A percentile compares a stretch with the other conserved stretches of the same genome.
phyloP scores from a whole-genome alignment of 2,888 invertebrate species.

The Agrotis segetum region DNA sequence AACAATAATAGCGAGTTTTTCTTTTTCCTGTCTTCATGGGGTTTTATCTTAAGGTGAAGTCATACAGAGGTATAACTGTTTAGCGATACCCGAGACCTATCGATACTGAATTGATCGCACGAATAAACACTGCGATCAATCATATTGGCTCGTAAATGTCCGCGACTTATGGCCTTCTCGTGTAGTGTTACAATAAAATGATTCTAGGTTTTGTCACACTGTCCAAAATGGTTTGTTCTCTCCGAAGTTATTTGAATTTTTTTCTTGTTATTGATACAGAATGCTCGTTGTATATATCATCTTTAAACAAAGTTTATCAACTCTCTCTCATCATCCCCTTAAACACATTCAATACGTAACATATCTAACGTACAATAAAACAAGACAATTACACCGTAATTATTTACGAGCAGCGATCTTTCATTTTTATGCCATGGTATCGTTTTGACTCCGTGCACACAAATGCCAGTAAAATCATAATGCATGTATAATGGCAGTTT shows the following conservation, averaged over 20 bases:
- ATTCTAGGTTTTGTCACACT: not conserved
- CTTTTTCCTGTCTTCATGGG: not conserved
- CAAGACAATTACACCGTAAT: conserved; percentile 50
- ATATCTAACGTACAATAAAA: conserved; percentile 45
- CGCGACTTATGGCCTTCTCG: not conserved
- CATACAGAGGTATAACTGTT: not conserved
- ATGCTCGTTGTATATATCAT: too few relatives aligned
- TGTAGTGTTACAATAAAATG: not conserved
- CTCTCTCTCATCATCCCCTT: conserved; percentile 20
- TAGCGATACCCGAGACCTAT: not conserved
- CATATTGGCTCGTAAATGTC: conserved; percentile 34
- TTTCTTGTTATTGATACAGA: too few relatives aligned
- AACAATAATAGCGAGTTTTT: conserved; percentile 25
- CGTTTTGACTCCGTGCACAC: conserved; percentile 62
- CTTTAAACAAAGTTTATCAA: too few relatives aligned
- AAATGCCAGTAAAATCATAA: conserved; percentile 59
- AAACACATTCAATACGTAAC: conserved; percentile 34
- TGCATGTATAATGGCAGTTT: conserved; percentile 63
- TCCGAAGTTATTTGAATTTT: not conserved
- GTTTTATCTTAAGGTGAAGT: conserved; percentile 15
- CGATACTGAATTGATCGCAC: conserved; percentile 20
- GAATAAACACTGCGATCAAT: conserved; percentile 26
- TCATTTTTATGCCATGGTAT: conserved; percentile 53
- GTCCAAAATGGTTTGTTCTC: not conserved
- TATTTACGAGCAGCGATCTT: conserved; percentile 52